These are phyloP conservation scores for Nematostella vectensis DNA, from an alignment of 92 coral and sea anemone species.

Conservation along the genomic window DNA sequence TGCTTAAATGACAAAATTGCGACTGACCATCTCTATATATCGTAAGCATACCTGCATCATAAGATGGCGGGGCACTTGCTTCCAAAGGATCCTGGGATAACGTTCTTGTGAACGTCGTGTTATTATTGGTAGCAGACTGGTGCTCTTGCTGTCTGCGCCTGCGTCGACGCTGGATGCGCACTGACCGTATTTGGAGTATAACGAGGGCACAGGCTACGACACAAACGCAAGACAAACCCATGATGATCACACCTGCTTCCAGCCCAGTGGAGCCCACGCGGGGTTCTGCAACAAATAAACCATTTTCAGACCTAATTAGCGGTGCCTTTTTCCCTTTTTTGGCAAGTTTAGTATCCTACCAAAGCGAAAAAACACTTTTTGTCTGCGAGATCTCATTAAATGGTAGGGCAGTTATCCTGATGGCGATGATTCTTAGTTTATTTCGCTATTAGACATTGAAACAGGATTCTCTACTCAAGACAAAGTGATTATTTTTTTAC, in stretches of 20 bases:
- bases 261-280: slow-evolving; percentile 18
- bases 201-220: slow-evolving; percentile 67
- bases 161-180: slow-evolving; percentile 50
- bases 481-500: too few relatives aligned
- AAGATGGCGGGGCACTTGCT: slow-evolving; percentile 69
- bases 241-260: slow-evolving; percentile 66
- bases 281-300: slow-evolving; percentile 17
- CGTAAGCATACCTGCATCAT: slow-evolving; percentile 81
- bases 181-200: slow-evolving; percentile 56
- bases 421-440: too few relatives aligned
- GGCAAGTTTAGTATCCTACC: too few relatives aligned
- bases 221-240: slow-evolving; percentile 61
- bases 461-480: too few relatives aligned
- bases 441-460: too few relatives aligned
- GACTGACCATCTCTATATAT: too few relatives aligned
- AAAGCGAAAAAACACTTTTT: too few relatives aligned
- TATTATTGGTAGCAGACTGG: slow-evolving; percentile 5
- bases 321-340: too few relatives aligned
- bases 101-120: slow-evolving; percentile 9
- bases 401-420: too few relatives aligned
- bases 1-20: too few relatives aligned
- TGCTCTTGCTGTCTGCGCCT: slow-evolving; percentile 40
- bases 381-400: too few relatives aligned
- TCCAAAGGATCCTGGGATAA: slow-evolving; percentile 36
- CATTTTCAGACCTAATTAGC: too few relatives aligned